These are phyloP conservation scores for Andrena bucephala DNA, from an alignment of 2,888 invertebrate genomes.

Conservation along the genomic window DNA sequence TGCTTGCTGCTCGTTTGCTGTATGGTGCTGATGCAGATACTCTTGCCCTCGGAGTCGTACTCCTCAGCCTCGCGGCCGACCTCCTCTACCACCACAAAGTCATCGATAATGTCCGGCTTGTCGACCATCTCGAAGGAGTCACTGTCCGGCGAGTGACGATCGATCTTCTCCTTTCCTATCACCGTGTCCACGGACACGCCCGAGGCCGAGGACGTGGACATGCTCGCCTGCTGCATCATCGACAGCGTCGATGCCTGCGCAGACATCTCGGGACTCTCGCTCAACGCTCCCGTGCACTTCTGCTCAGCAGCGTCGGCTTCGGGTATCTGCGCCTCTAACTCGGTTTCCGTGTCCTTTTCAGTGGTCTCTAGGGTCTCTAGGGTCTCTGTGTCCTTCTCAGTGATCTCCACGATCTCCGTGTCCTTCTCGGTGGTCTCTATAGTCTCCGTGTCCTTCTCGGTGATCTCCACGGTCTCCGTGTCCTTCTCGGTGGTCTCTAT, in stretches of 20 bases:
- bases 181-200: slow-evolving; percentile 82
- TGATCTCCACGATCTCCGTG: neutral
- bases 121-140: slow-evolving; percentile 96
- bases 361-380: neutral
- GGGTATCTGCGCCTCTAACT: slow-evolving; percentile 5
- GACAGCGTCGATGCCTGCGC: slow-evolving; percentile 54
- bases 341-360: slow-evolving; percentile 5
- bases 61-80: slow-evolving; percentile 95
- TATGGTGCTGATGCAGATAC: slow-evolving; percentile 88
- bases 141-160: slow-evolving; percentile 90
- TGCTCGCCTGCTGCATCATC: slow-evolving; percentile 83
- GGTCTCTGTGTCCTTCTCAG: neutral
- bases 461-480: neutral
- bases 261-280: slow-evolving; percentile 63
- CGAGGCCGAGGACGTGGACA: slow-evolving; percentile 83
- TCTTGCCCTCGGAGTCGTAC: slow-evolving; percentile 93
- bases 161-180: slow-evolving; percentile 79
- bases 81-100: slow-evolving; percentile 95
- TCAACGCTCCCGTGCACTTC: neutral
- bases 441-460: neutral
- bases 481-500: neutral
- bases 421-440: neutral
- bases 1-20: slow-evolving; percentile 86
- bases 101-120: slow-evolving; percentile 94
- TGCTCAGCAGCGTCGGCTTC: slow-evolving; percentile 64